Percentiles rank a stretch among this genome's conserved stretches.
These are phyloP conservation scores for Scytalopus superciliaris DNA, from an alignment of 2,113 vertebrate genomes.

Conservation along the genomic window DNA sequence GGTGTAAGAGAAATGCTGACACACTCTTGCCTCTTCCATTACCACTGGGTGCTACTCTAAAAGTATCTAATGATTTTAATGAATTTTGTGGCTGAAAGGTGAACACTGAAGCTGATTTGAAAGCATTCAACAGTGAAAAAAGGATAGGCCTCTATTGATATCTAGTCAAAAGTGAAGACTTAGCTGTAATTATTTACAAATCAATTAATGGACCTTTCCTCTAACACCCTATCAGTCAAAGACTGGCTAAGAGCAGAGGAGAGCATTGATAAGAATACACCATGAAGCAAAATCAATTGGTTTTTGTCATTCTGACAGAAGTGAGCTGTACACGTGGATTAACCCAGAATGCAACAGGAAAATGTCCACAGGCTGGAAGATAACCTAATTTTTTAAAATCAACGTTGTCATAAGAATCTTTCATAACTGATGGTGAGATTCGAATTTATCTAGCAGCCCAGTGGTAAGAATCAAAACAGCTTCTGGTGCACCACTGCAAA, in stretches of 20 bases:
- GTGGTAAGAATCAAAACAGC: background rate
- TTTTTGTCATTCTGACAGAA: conserved; percentile 74
- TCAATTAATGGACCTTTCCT: conserved; percentile 72
- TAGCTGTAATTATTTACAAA: conserved; percentile 75
- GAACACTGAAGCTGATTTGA: conserved; percentile 47
- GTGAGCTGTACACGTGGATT: conserved; percentile 51
- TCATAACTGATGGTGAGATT: conserved; percentile 3
- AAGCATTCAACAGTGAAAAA: conserved; percentile 64
- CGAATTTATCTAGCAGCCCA: background rate
- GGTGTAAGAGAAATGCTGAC: background rate
- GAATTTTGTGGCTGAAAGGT: conserved; percentile 40
- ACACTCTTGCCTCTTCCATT: background rate
- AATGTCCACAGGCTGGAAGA: conserved; percentile 51
- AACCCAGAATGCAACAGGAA: conserved; percentile 52
- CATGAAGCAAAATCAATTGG: conserved; percentile 65
- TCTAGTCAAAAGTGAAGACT: conserved; percentile 57
- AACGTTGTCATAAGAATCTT: conserved; percentile 46
- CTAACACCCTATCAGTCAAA: conserved; percentile 65
- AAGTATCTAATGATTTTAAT: conserved; percentile 51
- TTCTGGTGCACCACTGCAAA: background rate
- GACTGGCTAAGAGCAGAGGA: conserved; percentile 43
- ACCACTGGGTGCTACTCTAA: conserved; percentile 1
- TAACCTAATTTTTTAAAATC: conserved; percentile 66
- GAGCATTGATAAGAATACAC: conserved; percentile 60
- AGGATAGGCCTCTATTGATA: conserved; percentile 55